Conservation (phyloP, 2,888 invertebrate species). For the Mythimna vitellina region DNA sequence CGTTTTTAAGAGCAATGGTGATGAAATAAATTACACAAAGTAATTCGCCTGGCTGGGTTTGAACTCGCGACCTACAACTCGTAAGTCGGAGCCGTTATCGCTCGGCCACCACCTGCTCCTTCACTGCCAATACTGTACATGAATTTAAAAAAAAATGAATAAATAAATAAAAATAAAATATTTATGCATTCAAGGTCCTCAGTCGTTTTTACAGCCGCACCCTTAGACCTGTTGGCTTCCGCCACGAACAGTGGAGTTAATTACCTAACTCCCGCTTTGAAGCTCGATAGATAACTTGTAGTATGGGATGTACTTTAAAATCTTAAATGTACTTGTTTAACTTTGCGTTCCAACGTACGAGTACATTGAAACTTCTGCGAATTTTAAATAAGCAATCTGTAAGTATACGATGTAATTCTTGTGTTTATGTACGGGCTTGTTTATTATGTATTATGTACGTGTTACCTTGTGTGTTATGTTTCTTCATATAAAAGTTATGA, state of each 20-base stretch:
- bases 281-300: constrained; percentile 60
- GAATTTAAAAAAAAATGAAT: too few species aligned
- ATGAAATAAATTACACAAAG: too few species aligned
- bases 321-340: constrained; percentile 63
- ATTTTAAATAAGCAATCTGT: constrained; percentile 56
- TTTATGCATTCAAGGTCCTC: constrained; percentile 1
- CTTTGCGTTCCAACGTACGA: constrained; percentile 47
- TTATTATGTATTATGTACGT: constrained; percentile 30
- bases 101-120: too few species aligned
- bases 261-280: constrained; percentile 71
- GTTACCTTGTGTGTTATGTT: constrained; percentile 11
- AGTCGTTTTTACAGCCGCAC: constrained; percentile 47
- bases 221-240: constrained; percentile 63
- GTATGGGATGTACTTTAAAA: constrained; percentile 59
- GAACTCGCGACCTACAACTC: too few species aligned
- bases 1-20: too few species aligned
- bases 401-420: constrained; percentile 30
- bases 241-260: constrained; percentile 69
- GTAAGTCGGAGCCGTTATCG: too few species aligned
- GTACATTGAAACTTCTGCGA: constrained; percentile 45
- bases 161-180: too few species aligned
- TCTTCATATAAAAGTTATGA: constrained; percentile 36
- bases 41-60: too few species aligned
- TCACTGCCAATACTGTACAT: too few species aligned
- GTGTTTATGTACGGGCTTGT: constrained; percentile 34